Percentiles rank a stretch among this genome's conserved stretches.
These are phyloP conservation scores for Zaprionus ornatus DNA, from an alignment of 1,140 invertebrate species.

Conservation along the genomic window DNA sequence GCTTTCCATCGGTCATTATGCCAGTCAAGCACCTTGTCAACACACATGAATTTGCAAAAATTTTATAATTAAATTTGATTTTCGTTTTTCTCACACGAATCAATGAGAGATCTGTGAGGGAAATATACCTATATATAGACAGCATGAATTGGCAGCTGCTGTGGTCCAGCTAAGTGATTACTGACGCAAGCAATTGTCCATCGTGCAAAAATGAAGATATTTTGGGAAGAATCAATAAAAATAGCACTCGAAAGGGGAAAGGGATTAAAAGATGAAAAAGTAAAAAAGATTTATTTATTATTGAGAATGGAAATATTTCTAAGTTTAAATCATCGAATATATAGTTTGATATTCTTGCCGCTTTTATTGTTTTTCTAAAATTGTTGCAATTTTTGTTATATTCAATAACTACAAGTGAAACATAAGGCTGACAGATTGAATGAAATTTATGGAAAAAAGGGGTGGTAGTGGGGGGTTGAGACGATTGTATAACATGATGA, in stretches of 20 bases:
- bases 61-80: slow-evolving; percentile 31
- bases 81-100: neutral
- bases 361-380: neutral
- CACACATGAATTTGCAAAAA: slow-evolving; percentile 42
- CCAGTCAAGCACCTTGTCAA: slow-evolving; percentile 69
- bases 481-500: neutral
- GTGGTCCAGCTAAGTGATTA: slow-evolving; percentile 19
- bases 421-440: neutral
- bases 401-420: neutral
- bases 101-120: neutral
- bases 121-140: neutral
- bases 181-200: slow-evolving; percentile 26
- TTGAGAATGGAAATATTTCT: neutral
- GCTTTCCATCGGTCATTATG: slow-evolving; percentile 47
- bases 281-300: neutral
- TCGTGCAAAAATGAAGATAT: slow-evolving; percentile 1
- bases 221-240: slow-evolving; percentile 1
- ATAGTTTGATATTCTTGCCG: neutral
- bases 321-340: neutral
- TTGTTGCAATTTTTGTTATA: neutral
- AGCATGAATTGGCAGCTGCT: slow-evolving; percentile 23
- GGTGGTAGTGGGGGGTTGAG: neutral
- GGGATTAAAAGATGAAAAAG: neutral
- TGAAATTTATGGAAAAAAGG: neutral
- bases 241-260: neutral